phyloP scores from a whole-genome alignment of 2,888 invertebrate species.

The Lasioglossum malachurum region DNA sequence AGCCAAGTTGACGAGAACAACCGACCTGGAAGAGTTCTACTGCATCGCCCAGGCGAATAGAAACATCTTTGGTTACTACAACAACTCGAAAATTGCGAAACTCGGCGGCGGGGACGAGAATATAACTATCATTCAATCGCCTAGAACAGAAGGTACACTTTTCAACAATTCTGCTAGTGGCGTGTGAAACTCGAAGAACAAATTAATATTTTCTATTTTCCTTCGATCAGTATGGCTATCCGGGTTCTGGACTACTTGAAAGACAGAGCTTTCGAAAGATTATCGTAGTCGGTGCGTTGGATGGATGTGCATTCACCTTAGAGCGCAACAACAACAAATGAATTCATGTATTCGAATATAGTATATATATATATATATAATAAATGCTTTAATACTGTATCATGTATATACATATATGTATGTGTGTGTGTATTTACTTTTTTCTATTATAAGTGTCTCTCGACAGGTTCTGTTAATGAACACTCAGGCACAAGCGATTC shows the following conservation, averaged over 20 bases:
- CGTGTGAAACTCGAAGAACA: background rate
- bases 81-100: conserved; percentile 65
- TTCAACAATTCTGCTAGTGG: background rate
- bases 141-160: conserved; percentile 70
- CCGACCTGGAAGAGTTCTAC: conserved; percentile 63
- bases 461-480: conserved; percentile 8
- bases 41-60: conserved; percentile 58
- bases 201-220: conserved; percentile 5
- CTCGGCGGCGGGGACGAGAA: conserved; percentile 77
- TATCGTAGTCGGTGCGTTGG: conserved; percentile 12
- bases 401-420: conserved; percentile 27
- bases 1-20: conserved; percentile 65
- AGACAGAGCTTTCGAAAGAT: background rate
- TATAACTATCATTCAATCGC: conserved; percentile 69
- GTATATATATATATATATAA: no score
- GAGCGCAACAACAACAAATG: background rate
- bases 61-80: conserved; percentile 62
- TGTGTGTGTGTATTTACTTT: background rate
- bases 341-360: conserved; percentile 48
- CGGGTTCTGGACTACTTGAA: conserved; percentile 72
- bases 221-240: conserved; percentile 71
- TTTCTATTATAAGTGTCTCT: conserved; percentile 23
- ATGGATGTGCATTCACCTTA: background rate
- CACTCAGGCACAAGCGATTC: conserved; percentile 18
- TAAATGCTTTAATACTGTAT: conserved; percentile 50